These are phyloP conservation scores for Heteronetta atricapilla DNA, from an alignment of 2,113 vertebrate genomes.

Conservation along the genomic window DNA sequence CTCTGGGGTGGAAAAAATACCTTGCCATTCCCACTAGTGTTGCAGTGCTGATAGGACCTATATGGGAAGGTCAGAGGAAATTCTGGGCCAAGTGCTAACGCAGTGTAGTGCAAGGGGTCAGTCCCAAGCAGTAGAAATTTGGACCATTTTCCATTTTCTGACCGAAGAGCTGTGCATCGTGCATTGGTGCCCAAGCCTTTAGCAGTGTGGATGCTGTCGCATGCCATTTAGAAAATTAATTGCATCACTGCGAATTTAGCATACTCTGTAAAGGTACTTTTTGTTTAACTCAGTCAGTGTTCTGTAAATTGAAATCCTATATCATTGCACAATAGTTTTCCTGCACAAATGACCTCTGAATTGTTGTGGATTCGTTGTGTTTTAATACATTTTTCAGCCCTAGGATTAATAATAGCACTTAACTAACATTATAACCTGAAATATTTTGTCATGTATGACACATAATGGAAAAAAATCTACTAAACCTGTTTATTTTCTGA, in stretches of 20 bases:
- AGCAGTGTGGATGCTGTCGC: neutral
- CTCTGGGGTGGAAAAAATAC: neutral
- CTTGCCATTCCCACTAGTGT: neutral
- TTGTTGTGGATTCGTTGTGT: neutral
- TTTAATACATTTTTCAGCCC: neutral
- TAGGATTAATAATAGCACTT: neutral
- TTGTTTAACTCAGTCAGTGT: neutral
- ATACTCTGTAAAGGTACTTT: neutral
- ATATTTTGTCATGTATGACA: neutral
- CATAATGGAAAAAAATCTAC: neutral
- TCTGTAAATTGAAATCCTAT: neutral
- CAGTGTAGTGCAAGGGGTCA: neutral
- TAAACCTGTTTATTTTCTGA: neutral
- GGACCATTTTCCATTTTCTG: neutral
- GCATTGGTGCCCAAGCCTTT: neutral
- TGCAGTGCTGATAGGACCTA: neutral
- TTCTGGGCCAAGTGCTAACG: neutral
- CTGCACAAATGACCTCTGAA: neutral
- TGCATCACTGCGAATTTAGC: neutral
- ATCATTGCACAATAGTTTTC: neutral
- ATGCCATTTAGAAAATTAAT: neutral
- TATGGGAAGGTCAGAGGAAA: neutral
- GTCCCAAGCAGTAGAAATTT: neutral
- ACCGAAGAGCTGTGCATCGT: neutral
- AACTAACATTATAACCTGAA: neutral